Conservation (phyloP, 2,888 invertebrate genomes). For the Cartodere bifasciata region DNA sequence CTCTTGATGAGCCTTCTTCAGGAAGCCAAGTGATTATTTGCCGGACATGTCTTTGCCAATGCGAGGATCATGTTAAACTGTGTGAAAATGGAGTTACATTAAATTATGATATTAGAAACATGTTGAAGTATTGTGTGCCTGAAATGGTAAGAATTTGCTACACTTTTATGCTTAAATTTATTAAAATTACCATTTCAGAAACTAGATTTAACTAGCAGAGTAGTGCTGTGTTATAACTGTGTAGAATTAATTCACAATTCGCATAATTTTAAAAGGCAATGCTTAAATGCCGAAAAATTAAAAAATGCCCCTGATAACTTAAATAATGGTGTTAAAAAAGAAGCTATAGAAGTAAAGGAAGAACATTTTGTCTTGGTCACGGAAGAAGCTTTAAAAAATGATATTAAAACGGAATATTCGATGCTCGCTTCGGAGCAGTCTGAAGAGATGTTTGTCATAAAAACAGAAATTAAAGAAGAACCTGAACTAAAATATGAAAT, state of each 20-base stretch:
- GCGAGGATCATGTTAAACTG: background rate
- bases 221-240: background rate
- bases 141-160: constrained; percentile 3
- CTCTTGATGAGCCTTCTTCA: background rate
- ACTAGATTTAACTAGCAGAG: background rate
- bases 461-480: no score
- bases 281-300: no score
- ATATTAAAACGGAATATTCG: no score
- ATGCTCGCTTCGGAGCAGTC: no score
- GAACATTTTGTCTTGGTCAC: no score
- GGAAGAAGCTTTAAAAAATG: no score
- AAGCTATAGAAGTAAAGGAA: no score
- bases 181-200: background rate
- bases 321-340: no score
- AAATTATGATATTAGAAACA: constrained; percentile 1
- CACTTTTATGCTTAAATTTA: background rate
- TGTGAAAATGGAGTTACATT: background rate
- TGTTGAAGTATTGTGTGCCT: constrained; percentile 1
- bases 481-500: no score
- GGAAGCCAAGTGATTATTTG: no score
- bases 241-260: background rate
- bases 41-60: background rate
- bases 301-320: no score
- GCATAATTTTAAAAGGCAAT: constrained; percentile 3
- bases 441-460: no score